Evolutionary conservation across 2,888 invertebrate species (phyloP).

Genomic region (Yponomeuta plumbellus): DNA sequence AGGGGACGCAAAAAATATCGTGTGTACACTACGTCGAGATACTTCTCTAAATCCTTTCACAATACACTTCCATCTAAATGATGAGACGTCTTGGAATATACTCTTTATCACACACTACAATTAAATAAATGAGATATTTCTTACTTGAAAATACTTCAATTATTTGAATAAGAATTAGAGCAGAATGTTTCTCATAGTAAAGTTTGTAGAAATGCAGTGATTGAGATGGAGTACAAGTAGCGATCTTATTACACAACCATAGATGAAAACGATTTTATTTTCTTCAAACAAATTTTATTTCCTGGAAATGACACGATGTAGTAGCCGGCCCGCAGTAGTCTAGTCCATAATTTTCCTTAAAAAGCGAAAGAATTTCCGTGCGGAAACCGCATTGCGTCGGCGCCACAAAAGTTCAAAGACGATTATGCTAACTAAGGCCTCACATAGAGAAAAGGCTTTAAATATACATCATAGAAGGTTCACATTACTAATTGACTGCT

Average conservation of each 20-base stretch:
- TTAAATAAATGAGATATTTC: neutral
- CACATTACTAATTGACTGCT: neutral
- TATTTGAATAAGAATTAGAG: no score
- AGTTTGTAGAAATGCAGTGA: no score
- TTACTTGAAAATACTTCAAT: neutral
- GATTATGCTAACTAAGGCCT: neutral
- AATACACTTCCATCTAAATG: neutral
- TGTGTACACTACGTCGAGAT: neutral
- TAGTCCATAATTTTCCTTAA: neutral
- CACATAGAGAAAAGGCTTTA: neutral
- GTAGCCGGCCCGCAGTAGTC: neutral
- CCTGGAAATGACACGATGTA: neutral
- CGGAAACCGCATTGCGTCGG: slow-evolving; percentile 8
- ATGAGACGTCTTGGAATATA: neutral
- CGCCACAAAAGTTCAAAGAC: neutral
- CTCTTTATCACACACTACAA: neutral
- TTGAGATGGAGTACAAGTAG: no score
- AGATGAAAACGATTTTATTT: neutral
- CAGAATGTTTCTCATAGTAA: no score
- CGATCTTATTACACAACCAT: no score
- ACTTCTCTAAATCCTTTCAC: neutral
- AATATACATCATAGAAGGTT: neutral
- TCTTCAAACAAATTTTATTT: no score
- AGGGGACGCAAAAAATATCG: neutral
- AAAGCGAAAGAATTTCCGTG: slow-evolving; percentile 5